Percentiles rank a stretch among this genome's conserved stretches.
Conservation (phyloP, 2,113 vertebrate species). For the Gobio gobio region DNA sequence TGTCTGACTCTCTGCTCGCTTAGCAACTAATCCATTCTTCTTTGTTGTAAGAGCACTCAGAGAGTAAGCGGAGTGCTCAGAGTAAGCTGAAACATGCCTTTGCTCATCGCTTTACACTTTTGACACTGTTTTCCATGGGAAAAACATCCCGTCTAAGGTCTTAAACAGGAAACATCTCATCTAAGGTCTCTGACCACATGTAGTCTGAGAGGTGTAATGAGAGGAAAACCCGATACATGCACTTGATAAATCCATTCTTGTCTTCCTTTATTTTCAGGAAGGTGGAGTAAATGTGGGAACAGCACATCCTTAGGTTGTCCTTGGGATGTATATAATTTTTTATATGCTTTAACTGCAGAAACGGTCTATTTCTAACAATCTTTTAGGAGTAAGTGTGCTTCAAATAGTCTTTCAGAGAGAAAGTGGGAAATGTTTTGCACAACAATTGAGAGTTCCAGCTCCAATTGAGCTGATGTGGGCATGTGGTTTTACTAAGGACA, state of each 20-base stretch:
- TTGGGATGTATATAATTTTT: neutral
- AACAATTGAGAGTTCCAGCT: slow-evolving; percentile 46
- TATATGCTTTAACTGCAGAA: neutral
- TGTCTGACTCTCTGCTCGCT: neutral
- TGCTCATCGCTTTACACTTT: neutral
- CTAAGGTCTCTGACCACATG: slow-evolving; percentile 1
- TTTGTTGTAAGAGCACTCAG: neutral
- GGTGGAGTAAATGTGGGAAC: neutral
- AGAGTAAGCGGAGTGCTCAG: neutral
- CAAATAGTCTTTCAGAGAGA: slow-evolving; percentile 19
- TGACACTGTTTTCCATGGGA: slow-evolving; percentile 14
- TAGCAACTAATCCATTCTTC: slow-evolving; percentile 14
- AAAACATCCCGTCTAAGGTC: neutral
- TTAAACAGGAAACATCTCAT: slow-evolving; percentile 16
- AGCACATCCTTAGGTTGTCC: neutral
- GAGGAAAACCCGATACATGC: slow-evolving; percentile 1
- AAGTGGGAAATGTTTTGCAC: slow-evolving; percentile 37
- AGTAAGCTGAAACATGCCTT: slow-evolving; percentile 14
- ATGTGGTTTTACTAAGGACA: slow-evolving; percentile 57
- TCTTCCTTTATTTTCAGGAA: slow-evolving; percentile 13
- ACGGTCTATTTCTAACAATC: neutral
- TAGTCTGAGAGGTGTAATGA: neutral
- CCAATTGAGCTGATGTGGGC: slow-evolving; percentile 65
- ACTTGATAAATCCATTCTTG: neutral
- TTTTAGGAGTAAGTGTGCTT: neutral